Base-by-base conservation (phyloP, 2,113 vertebrate genomes). In the Psophia crepitans region DNA sequence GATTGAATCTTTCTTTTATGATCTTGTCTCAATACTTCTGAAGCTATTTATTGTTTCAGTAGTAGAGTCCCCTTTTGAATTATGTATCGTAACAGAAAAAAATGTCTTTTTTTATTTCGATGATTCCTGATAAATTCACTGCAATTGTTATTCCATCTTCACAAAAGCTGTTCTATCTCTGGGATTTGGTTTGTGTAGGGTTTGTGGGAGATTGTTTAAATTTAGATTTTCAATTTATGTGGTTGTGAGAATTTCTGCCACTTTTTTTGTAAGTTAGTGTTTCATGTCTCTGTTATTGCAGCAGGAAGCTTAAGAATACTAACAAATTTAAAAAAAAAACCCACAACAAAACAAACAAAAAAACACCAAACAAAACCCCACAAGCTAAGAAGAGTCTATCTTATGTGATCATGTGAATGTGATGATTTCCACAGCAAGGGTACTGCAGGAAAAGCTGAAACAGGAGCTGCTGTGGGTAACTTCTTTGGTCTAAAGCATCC, bases 401-500 rank as follows among this genome's bases (percentile, higher is more conserved):
- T 86, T 69, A n/a, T 0, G 0, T 66, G 28, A 9, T 63, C 0
- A 0, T 49, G 10, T 30, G 37, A 48, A 27, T 9, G 2, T 21
- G 41, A 14, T 35, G 60, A 9, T 57, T 70, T 75, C 57, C 54
- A 3, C 6, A 71, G 56, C 23, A 57, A 44, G 27, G 5, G 9
- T 53, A 6, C n/a, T 7, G 12, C 60, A 82, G 27, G 46, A 28
- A 12, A 30, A 88, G 32, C 30, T 80, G 53, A 44, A 86, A 13
- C 3, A 2, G 56, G 23, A 57, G 81, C 17, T 73, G 41, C 30
- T 65, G 23, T 2, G 1, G 11, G 27, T 39, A 74, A 12, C 12
- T 53, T 35, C 8, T 19, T 70, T 77, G 21, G 17, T 28, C 48
- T 60, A 21, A 64, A 82, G n/a, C 9, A 30, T 44, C 39, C 21